Percentiles rank a stretch among this genome's conserved stretches.
Conservation (phyloP, 2,888 invertebrate genomes). For the Axea sp. region DNA sequence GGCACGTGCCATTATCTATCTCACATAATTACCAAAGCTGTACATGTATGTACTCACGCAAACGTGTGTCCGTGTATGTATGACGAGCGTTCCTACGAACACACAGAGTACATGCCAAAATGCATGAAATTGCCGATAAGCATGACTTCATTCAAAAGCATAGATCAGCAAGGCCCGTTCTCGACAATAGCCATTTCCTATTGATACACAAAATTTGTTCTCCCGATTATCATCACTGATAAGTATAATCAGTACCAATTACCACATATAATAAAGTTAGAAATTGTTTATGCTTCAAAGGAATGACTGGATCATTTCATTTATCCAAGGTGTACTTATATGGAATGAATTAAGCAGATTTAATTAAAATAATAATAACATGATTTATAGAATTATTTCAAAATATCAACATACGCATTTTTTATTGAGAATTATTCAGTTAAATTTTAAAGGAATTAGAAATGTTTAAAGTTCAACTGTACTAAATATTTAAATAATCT, state of each 20-base stretch:
- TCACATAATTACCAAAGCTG: slow-evolving; percentile 63
- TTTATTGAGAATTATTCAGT: too few relatives aligned
- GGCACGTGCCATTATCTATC: slow-evolving; percentile 73
- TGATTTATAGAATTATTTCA: too few relatives aligned
- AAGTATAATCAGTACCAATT: slow-evolving; percentile 60
- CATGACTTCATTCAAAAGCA: slow-evolving; percentile 58
- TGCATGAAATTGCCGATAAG: slow-evolving; percentile 63
- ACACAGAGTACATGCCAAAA: slow-evolving; percentile 58
- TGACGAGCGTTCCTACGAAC: slow-evolving; percentile 41
- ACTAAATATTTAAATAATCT: too few relatives aligned
- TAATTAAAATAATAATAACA: too few relatives aligned
- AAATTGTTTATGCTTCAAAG: slow-evolving; percentile 45
- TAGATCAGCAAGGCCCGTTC: slow-evolving; percentile 55
- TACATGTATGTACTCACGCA: slow-evolving; percentile 23
- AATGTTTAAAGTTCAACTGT: too few relatives aligned
- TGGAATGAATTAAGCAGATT: too few relatives aligned
- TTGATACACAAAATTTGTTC: slow-evolving; percentile 61
- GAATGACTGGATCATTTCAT: background rate
- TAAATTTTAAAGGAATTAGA: too few relatives aligned
- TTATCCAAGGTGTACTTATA: background rate
- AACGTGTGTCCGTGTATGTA: slow-evolving; percentile 17
- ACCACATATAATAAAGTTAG: slow-evolving; percentile 41
- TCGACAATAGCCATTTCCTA: slow-evolving; percentile 60
- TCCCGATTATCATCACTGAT: slow-evolving; percentile 55
- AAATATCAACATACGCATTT: too few relatives aligned